Percentiles rank a stretch among this genome's conserved stretches.
These are phyloP conservation scores for Bradysia coprophila DNA, from an alignment of 1,140 invertebrate species.

Conservation along the genomic window DNA sequence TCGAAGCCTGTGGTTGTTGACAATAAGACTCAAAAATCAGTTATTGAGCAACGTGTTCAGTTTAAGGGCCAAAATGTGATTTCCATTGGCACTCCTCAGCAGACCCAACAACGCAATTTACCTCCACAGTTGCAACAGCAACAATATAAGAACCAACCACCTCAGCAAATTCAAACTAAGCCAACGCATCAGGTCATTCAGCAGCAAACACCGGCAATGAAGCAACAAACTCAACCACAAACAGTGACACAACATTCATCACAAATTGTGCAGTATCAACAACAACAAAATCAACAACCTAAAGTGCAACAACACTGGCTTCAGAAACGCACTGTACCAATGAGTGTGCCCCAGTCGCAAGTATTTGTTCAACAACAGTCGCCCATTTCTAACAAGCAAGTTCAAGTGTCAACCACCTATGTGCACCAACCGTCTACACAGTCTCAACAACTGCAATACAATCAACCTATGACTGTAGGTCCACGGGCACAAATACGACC, in stretches of 20 bases:
- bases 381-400: too few relatives aligned
- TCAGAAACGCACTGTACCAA: conserved; percentile 2
- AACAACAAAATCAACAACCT: conserved; percentile 1
- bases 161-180: neutral
- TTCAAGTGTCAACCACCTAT: too few relatives aligned
- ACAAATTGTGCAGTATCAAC: conserved; percentile 7
- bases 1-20: neutral
- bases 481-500: too few relatives aligned
- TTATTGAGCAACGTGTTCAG: neutral
- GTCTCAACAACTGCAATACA: too few relatives aligned
- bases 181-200: neutral
- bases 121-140: neutral
- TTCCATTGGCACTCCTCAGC: conserved; percentile 4
- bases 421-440: too few relatives aligned
- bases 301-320: neutral
- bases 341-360: conserved; percentile 13
- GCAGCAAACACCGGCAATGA: conserved; percentile 3
- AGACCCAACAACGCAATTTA: conserved; percentile 1
- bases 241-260: conserved; percentile 9
- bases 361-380: too few relatives aligned
- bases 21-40: neutral
- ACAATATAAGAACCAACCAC: neutral
- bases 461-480: too few relatives aligned
- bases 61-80: neutral
- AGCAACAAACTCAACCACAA: conserved; percentile 10